Base-by-base conservation (phyloP, 2,113 vertebrate species). In the Circaetus cinerascens region DNA sequence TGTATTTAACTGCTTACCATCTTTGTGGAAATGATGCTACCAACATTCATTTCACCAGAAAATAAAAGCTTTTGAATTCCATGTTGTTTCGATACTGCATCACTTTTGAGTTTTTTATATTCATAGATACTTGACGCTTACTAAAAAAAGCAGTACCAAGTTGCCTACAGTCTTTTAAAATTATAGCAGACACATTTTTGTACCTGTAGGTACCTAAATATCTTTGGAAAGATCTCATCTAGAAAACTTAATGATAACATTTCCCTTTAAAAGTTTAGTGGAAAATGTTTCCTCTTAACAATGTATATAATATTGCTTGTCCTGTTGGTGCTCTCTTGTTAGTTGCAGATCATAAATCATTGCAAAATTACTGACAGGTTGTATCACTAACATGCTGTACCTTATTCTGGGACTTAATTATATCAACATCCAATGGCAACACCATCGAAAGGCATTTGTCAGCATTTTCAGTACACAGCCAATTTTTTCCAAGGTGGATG, bases 371-470 rank as follows among this genome's bases (percentile, higher is more conserved):
- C 89, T 90, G 86, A 94, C 84, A 95, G 72, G 32, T 36, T 77
- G 50, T 41, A 81, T 72, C 72, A 45, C 72, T 43, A 79, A 50
- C 64, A 55, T 3, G 29, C 27, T 86, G 50, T 5, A 73, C 75
- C 64, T 74, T 43, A 32, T 67, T 93, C 91, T 91, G 89, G 72
- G 78, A 67, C 85, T 93, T 96, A 86, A 96, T 96, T 96, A 87
- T 88, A 95, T 84, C 59, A 75, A 45, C 81, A 96, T 66, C 51
- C 5, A 0, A 62, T 57, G 69, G 81, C 72, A 68, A 15, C 32
- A 20, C 43, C 62, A 38, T 1, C 3, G 5, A 76, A 90, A 82
- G 13, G 82, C 34, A 5, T 25, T 68, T 93, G 80, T 95, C 90
- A 96, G 90, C 90, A 64, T 82, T 97, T 94, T 69, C 68, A 50